Evolutionary conservation across 2,797 vertebrate genomes (phyloP).

Genomic region (Gymnopithys bicolor): DNA sequence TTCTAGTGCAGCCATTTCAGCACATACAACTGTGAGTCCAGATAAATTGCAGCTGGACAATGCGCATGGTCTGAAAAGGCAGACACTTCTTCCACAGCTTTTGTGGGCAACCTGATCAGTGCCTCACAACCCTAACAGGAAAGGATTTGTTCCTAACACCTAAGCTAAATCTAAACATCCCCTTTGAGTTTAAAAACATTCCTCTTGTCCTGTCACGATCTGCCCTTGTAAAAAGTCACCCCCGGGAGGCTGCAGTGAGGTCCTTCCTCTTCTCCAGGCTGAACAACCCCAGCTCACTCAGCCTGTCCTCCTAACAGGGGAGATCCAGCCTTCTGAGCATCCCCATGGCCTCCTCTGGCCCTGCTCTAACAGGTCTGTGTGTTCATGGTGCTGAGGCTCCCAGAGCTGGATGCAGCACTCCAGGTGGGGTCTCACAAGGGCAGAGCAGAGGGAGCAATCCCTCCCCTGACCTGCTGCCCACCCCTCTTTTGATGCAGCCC

Average conservation of each 20-base stretch:
- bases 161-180: not conserved
- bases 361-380: fast-evolving
- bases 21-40: not conserved
- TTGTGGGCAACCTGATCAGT: not conserved
- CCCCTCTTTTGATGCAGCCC: fast-evolving
- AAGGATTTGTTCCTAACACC: not conserved
- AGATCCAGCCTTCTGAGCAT: not conserved
- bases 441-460: not conserved
- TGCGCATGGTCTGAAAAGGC: not conserved
- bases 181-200: not conserved
- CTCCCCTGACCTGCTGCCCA: not conserved
- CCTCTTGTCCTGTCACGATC: too few species aligned
- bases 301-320: not conserved
- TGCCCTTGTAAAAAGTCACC: not conserved
- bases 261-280: not conserved
- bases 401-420: not conserved
- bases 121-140: not conserved
- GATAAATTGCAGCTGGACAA: not conserved
- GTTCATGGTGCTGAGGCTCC: not conserved
- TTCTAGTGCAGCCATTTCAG: not conserved
- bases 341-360: not conserved
- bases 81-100: not conserved
- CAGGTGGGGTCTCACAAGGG: fast-evolving
- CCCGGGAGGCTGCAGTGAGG: not conserved
- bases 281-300: not conserved